These are phyloP conservation scores for Pimephales promelas DNA, from an alignment of 2,113 vertebrate genomes.

Conservation along the genomic window DNA sequence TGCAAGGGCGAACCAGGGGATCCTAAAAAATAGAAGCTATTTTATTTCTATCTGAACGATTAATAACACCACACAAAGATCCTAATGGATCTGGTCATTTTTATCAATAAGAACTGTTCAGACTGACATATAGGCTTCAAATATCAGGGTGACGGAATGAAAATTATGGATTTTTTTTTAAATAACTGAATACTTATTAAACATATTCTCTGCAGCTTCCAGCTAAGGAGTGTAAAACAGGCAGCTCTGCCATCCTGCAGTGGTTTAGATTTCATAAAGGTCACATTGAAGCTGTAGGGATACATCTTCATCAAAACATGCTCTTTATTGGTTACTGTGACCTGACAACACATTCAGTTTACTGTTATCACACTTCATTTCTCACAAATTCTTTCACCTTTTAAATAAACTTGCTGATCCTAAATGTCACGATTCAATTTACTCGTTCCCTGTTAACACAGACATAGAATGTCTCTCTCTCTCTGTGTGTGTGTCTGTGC, in stretches of 20 bases:
- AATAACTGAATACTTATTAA: background rate
- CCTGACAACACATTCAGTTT: conserved; percentile 6
- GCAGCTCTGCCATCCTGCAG: background rate
- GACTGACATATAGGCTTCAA: background rate
- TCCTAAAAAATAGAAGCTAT: conserved; percentile 68
- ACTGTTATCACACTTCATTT: background rate
- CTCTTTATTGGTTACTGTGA: conserved; percentile 20
- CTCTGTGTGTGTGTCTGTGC: background rate
- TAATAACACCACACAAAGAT: conserved; percentile 8
- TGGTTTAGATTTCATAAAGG: conserved; percentile 27
- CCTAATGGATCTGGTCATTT: background rate
- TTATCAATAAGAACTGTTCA: conserved; percentile 1
- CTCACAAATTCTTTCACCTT: conserved; percentile 4
- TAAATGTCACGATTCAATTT: conserved; percentile 7
- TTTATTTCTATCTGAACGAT: background rate
- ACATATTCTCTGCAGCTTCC: background rate
- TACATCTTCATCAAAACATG: conserved; percentile 11
- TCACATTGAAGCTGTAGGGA: conserved; percentile 9
- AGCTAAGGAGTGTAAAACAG: background rate
- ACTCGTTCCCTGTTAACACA: background rate
- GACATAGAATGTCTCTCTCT: background rate
- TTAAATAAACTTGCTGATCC: background rate
- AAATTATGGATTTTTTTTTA: background rate
- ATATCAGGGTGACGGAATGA: background rate
- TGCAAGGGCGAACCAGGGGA: conserved; percentile 86